Percentiles rank a stretch among this genome's conserved stretches.
phyloP scores from a whole-genome alignment of 2,797 vertebrate species.

The Mormyrus hasselquistii region DNA sequence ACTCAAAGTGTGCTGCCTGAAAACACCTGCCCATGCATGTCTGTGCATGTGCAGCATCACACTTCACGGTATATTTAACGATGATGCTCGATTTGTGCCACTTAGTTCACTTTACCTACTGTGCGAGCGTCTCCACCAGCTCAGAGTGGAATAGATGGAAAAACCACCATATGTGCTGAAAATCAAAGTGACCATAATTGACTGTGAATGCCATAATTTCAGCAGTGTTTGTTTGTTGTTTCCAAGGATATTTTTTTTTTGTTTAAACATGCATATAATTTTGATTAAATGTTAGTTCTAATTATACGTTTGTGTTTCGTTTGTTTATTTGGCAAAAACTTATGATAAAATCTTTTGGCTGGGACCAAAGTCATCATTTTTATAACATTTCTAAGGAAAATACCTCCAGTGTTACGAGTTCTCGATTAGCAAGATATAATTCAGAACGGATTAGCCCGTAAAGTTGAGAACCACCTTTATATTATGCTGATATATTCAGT shows the following conservation, averaged over 20 bases:
- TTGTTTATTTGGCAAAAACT: background rate
- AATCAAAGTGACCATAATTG: background rate
- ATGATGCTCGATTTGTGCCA: background rate
- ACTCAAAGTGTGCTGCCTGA: background rate
- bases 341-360: background rate
- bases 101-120: background rate
- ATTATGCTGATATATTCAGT: background rate
- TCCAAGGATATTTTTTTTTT: background rate
- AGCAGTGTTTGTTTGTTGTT: background rate
- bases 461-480: background rate
- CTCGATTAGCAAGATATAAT: background rate
- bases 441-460: background rate
- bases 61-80: background rate
- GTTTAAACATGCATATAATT: background rate
- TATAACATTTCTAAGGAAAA: background rate
- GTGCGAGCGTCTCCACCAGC: background rate
- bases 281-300: background rate
- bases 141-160: background rate
- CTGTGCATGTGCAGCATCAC: background rate
- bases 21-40: background rate
- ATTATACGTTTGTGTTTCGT: background rate
- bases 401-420: background rate
- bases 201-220: background rate
- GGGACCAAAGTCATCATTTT: background rate
- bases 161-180: background rate